Evolutionary conservation across 2,888 invertebrate genomes (phyloP).

Genomic region (Luperina nickerlii): DNA sequence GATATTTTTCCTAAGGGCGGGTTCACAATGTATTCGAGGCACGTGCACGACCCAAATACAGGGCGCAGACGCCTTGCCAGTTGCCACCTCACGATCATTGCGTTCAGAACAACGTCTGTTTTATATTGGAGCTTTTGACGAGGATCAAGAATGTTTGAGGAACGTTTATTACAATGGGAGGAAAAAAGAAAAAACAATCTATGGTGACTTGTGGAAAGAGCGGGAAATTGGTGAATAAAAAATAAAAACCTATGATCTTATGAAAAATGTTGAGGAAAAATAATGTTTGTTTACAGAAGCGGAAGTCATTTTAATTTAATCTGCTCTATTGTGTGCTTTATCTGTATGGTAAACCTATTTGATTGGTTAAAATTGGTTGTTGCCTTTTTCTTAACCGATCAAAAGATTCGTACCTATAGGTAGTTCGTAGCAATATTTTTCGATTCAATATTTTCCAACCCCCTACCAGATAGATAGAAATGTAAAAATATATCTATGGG

Average conservation of each 20-base stretch:
- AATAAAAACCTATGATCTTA: neutral
- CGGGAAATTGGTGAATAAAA: neutral
- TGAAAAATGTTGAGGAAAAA: neutral
- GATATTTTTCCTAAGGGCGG: conserved; percentile 59
- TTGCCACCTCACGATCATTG: conserved; percentile 60
- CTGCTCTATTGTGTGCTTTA: neutral
- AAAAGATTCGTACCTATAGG: neutral
- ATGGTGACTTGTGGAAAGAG: conserved; percentile 16
- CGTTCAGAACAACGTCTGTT: conserved; percentile 57
- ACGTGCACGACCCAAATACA: conserved; percentile 81
- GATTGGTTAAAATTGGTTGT: neutral
- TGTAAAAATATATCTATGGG: too few species aligned
- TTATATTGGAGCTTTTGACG: conserved; percentile 53
- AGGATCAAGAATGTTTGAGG: conserved; percentile 32
- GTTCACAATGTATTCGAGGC: conserved; percentile 70
- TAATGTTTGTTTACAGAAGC: neutral
- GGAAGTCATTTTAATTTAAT: neutral
- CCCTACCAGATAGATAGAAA: too few species aligned
- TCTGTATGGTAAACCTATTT: neutral
- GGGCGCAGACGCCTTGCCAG: conserved; percentile 73
- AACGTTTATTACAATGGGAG: conserved; percentile 55
- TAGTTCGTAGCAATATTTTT: neutral
- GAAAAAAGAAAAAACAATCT: conserved; percentile 5
- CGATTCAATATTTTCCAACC: too few species aligned
- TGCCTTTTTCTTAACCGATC: neutral